Conservation (phyloP, 92 coral and sea anemone species). For the Siderastrea radians region DNA sequence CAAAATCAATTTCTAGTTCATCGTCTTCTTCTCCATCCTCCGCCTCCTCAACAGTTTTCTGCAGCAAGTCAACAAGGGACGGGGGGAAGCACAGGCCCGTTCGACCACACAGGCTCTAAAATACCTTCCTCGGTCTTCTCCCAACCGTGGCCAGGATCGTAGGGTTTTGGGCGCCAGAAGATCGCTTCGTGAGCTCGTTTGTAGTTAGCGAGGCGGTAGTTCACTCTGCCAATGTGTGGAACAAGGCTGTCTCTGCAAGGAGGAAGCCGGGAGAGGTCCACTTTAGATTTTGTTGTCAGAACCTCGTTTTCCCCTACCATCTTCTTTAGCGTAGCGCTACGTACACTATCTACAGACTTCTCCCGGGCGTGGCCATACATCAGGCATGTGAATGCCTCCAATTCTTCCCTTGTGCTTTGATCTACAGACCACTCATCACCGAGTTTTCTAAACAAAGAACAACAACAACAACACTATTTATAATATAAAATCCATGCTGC, state of each 20-base stretch:
- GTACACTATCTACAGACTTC: background rate
- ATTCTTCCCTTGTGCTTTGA: background rate
- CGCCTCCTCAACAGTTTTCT: slow-evolving; percentile 1
- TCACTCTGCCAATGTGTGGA: slow-evolving; percentile 40
- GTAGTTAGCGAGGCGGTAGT: background rate
- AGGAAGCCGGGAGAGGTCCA: slow-evolving; percentile 59
- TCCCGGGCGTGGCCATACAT: background rate
- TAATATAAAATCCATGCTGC: no score
- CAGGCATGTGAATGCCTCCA: background rate
- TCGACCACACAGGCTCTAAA: slow-evolving; percentile 26
- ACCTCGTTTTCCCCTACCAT: background rate
- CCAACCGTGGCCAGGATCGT: no score
- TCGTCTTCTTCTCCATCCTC: background rate
- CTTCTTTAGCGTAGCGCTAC: no score
- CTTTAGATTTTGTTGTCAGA: slow-evolving; percentile 33
- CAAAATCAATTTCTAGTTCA: slow-evolving; percentile 10
- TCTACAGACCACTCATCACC: slow-evolving; percentile 1
- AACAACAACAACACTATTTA: background rate
- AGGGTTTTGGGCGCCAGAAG: no score
- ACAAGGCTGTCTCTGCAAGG: slow-evolving; percentile 52
- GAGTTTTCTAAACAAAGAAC: background rate
- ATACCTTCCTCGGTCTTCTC: no score
- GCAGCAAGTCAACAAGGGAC: slow-evolving; percentile 42
- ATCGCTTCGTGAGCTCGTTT: no score
- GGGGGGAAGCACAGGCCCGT: slow-evolving; percentile 44